These are phyloP conservation scores for Melitaea cinxia DNA, from an alignment of 1,140 invertebrate species.

Conservation along the genomic window DNA sequence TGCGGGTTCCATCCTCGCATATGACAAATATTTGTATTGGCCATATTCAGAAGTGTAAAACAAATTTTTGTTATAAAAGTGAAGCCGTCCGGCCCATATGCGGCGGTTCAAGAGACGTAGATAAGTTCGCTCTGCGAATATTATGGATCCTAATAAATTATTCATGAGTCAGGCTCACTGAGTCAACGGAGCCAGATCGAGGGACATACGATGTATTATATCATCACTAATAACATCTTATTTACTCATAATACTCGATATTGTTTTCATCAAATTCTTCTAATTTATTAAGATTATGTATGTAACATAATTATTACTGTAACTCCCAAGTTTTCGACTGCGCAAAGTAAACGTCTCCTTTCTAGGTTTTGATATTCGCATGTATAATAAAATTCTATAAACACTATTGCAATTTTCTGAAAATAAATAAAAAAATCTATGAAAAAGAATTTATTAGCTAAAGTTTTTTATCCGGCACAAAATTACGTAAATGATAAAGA, in stretches of 20 bases:
- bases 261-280: too few species aligned
- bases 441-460: too few species aligned
- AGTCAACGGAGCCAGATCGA: conserved; percentile 52
- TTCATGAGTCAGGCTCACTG: conserved; percentile 60
- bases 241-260: conserved; percentile 30
- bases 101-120: conserved; percentile 13
- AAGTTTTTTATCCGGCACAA: too few species aligned
- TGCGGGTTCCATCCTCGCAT: too few species aligned
- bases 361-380: too few species aligned
- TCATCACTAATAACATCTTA: conserved; percentile 53
- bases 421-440: too few species aligned
- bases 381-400: too few species aligned
- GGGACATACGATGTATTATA: conserved; percentile 54
- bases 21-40: too few species aligned
- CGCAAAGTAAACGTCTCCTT: too few species aligned
- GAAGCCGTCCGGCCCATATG: conserved; percentile 11
- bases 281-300: background rate
- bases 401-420: too few species aligned
- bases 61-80: background rate
- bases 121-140: conserved; percentile 10
- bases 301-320: background rate
- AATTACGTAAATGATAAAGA: too few species aligned
- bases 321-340: too few species aligned
- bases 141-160: conserved; percentile 47
- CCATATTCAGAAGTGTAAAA: background rate